phyloP scores from a whole-genome alignment of 1,140 invertebrate species.

The Drosophila setifemur region DNA sequence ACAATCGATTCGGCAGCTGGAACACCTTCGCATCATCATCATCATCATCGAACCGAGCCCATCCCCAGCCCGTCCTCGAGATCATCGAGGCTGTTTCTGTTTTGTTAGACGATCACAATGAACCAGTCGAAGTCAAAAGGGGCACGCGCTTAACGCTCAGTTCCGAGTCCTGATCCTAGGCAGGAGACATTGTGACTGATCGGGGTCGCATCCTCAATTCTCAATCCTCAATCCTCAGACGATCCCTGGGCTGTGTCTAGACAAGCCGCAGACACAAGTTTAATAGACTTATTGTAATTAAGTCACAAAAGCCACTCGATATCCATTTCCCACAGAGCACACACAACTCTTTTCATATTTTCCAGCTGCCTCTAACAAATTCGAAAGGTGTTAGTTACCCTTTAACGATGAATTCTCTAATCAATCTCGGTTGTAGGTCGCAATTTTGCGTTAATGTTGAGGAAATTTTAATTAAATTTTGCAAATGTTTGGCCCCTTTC shows the following conservation, averaged over 20 bases:
- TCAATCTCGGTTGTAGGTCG: background rate
- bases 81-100: constrained; percentile 13
- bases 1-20: constrained; percentile 61
- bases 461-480: constrained; percentile 68
- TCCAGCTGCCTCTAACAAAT: constrained; percentile 26
- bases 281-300: constrained; percentile 81
- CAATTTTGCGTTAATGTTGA: constrained; percentile 43
- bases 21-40: constrained; percentile 69
- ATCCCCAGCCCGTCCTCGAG: constrained; percentile 2
- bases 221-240: background rate
- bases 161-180: constrained; percentile 2
- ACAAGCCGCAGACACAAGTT: constrained; percentile 66
- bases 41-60: background rate
- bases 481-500: constrained; percentile 50
- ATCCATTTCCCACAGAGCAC: constrained; percentile 50
- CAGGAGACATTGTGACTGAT: constrained; percentile 65
- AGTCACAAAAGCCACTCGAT: constrained; percentile 77
- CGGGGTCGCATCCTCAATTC: constrained; percentile 9
- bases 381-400: constrained; percentile 45
- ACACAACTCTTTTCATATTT: constrained; percentile 57
- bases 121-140: constrained; percentile 63
- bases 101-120: constrained; percentile 64
- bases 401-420: background rate
- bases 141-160: constrained; percentile 56
- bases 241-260: constrained; percentile 46